phyloP scores from a whole-genome alignment of 2,888 invertebrate species.

The Holacanthella duospinosa region DNA sequence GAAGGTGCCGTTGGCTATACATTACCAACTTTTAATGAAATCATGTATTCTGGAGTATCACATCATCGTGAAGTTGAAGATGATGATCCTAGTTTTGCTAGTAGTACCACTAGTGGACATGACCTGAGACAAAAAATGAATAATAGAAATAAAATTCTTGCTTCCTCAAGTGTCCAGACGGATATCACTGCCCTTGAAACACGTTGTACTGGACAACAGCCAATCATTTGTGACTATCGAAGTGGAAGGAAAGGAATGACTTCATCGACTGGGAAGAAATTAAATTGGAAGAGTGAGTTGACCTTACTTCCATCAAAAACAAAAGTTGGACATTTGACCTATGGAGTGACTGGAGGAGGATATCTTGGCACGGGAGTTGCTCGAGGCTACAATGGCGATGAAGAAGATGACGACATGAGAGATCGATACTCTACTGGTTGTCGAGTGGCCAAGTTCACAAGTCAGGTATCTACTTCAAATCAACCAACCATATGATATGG shows the following conservation, averaged over 20 bases:
- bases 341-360: conserved; percentile 6
- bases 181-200: conserved; percentile 36
- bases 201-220: not conserved
- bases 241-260: conserved; percentile 4
- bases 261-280: conserved; percentile 27
- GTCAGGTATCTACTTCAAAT: conserved; percentile 27
- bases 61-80: not conserved
- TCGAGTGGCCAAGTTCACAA: conserved; percentile 37
- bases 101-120: not conserved
- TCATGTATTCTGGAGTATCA: not conserved
- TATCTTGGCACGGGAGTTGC: conserved; percentile 9
- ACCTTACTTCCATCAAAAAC: conserved; percentile 35
- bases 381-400: conserved; percentile 6
- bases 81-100: not conserved
- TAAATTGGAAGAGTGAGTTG: conserved; percentile 37
- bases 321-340: conserved; percentile 24
- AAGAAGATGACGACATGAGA: conserved; percentile 17
- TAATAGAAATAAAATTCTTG: conserved; percentile 19
- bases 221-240: not conserved
- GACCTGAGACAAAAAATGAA: not conserved
- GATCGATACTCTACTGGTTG: conserved; percentile 30
- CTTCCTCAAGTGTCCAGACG: conserved; percentile 34
- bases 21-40: not conserved
- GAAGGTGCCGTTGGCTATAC: conserved; percentile 4
- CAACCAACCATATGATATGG: not conserved